A percentile compares a stretch with the other conserved stretches of the same genome.
Conservation (phyloP, 2,888 invertebrate species). For the Campoplex nolae region DNA sequence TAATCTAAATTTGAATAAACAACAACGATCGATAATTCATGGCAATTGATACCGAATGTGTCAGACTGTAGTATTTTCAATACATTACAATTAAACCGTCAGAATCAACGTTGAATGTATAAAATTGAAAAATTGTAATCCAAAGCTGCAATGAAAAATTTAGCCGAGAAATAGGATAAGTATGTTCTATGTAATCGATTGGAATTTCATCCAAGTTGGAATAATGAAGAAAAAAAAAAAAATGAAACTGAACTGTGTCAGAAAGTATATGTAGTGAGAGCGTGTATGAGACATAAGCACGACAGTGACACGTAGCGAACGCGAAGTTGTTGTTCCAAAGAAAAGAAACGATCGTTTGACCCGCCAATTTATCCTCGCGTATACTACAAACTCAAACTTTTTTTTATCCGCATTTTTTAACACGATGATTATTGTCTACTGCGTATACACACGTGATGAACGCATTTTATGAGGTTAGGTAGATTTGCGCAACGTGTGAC, state of each 20-base stretch:
- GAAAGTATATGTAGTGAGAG: background rate
- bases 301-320: background rate
- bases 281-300: background rate
- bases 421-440: background rate
- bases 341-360: background rate
- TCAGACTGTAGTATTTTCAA: background rate
- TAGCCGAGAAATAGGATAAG: background rate
- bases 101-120: background rate
- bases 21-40: background rate
- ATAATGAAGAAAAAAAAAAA: background rate
- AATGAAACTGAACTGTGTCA: background rate
- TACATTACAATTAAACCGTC: background rate
- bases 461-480: conserved; percentile 5
- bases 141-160: too few relatives aligned
- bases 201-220: background rate
- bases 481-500: conserved; percentile 68
- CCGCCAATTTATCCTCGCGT: background rate
- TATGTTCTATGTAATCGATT: background rate
- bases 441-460: background rate
- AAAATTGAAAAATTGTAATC: background rate
- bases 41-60: background rate
- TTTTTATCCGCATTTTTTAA: background rate
- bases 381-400: background rate
- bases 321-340: background rate
- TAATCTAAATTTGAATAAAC: background rate